Percentiles rank a stretch among this genome's conserved stretches.
Conservation (phyloP, 2,888 invertebrate species). For the Cylindroiulus punctatus region DNA sequence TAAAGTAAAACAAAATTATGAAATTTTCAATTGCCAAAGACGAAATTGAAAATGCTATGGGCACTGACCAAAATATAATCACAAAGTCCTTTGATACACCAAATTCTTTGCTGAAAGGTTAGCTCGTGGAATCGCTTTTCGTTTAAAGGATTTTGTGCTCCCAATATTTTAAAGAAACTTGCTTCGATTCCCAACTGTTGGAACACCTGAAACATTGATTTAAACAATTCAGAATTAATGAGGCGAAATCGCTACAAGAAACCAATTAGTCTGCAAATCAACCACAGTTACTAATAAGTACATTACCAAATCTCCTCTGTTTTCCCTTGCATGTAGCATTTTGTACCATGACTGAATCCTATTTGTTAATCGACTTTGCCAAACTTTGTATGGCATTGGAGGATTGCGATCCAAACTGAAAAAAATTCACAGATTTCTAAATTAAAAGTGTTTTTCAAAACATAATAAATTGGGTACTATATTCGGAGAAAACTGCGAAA, state of each 20-base stretch:
- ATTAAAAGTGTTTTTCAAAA: constrained; percentile 43
- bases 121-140: constrained; percentile 70
- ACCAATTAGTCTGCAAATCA: background rate
- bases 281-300: background rate
- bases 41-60: background rate
- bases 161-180: constrained; percentile 70
- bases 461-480: constrained; percentile 54
- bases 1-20: constrained; percentile 45
- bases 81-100: constrained; percentile 72
- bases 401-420: constrained; percentile 67
- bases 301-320: constrained; percentile 63
- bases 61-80: constrained; percentile 67
- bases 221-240: background rate
- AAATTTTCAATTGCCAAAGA: background rate
- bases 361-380: constrained; percentile 69
- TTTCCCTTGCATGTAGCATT: constrained; percentile 66
- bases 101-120: constrained; percentile 69
- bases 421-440: constrained; percentile 50
- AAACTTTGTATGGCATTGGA: constrained; percentile 71
- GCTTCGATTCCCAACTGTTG: constrained; percentile 69
- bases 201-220: constrained; percentile 50
- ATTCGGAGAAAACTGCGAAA: background rate
- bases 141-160: constrained; percentile 67
- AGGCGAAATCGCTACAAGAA: background rate
- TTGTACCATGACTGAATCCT: constrained; percentile 70